Evolutionary conservation across 2,888 invertebrate genomes (phyloP).

Genomic region (Sarcophaga rosellei): DNA sequence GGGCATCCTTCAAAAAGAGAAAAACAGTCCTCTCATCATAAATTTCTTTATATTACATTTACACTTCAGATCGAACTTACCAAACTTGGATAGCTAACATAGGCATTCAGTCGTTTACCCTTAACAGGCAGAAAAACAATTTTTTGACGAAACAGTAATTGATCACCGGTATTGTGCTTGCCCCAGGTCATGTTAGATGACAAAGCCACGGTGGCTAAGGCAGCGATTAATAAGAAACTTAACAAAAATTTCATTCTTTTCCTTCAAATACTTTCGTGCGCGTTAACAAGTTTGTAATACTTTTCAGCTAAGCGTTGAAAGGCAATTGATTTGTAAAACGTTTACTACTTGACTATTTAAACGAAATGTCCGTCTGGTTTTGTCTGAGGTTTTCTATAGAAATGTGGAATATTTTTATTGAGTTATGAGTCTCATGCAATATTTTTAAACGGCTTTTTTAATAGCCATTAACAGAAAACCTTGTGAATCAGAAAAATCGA

Average conservation of each 20-base stretch:
- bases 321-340: too few relatives aligned
- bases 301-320: too few relatives aligned
- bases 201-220: constrained; percentile 45
- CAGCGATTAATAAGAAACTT: constrained; percentile 53
- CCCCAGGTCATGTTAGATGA: constrained; percentile 60
- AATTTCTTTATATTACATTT: neutral
- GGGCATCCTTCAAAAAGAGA: constrained; percentile 57
- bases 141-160: constrained; percentile 60
- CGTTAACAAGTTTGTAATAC: neutral
- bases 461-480: too few relatives aligned
- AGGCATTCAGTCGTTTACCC: constrained; percentile 53
- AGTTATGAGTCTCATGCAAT: too few relatives aligned
- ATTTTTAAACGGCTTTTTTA: too few relatives aligned
- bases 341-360: too few relatives aligned
- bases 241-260: constrained; percentile 59
- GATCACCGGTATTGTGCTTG: constrained; percentile 39
- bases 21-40: neutral
- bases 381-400: too few relatives aligned
- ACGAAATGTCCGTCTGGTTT: too few relatives aligned
- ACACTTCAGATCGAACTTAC: constrained; percentile 49
- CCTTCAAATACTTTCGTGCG: neutral
- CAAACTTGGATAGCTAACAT: constrained; percentile 63
- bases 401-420: too few relatives aligned
- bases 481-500: too few relatives aligned
- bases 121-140: constrained; percentile 54